Evolutionary conservation across 2,113 vertebrate genomes (phyloP), one percentile per base, ranked within the genome.

Genomic region (Rhipidura dahli): DNA sequence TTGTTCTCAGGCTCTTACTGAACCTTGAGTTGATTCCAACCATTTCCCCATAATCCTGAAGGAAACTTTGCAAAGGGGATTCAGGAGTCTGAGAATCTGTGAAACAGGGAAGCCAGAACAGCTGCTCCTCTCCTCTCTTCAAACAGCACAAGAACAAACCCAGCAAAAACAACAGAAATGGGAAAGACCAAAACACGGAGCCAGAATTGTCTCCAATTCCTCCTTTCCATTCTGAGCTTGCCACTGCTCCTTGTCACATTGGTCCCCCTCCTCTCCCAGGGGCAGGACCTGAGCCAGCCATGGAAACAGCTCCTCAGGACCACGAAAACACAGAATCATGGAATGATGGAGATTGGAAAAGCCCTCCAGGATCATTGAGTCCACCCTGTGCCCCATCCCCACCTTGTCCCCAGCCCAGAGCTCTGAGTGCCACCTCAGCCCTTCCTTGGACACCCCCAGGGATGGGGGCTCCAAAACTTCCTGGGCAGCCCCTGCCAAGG

Each of bases 311-410:
- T 33, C 66, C 57, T 21, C 66, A 44, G 66, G 26, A 18, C 4
- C 49, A 15, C 31, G 21, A 21, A 21, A 15, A 15, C 45, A 28
- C 19, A 12, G 37, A 19, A 30, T 13, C 14, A 3, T 5, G 57
- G 57, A 22, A 31, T 53, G 2, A 1, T 0, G 17, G 15, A 39
- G 39, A 2, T 0, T 54, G 81, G 81, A 63, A 33, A 12, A 72
- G 8, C 13, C 9, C 27, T 27, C 39, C 20, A 5, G 3, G 47
- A 2, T 1, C 66, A 35, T 8, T 1, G 1, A 71, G 20, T 7
- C 35, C 64, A 0, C 6, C 2, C 79, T 50, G 53, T 40, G 35
- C 35, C 54, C 5, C 0, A 3, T 24, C 3, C 45, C 54, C 45
- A 51, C 79, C 53, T 6, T 7, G 28, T 45, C n/a, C 21, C 37